Percentiles rank a stretch among this genome's conserved stretches.
Evolutionary conservation across 2,888 invertebrate species (phyloP).

Genomic region (Patella depressa): DNA sequence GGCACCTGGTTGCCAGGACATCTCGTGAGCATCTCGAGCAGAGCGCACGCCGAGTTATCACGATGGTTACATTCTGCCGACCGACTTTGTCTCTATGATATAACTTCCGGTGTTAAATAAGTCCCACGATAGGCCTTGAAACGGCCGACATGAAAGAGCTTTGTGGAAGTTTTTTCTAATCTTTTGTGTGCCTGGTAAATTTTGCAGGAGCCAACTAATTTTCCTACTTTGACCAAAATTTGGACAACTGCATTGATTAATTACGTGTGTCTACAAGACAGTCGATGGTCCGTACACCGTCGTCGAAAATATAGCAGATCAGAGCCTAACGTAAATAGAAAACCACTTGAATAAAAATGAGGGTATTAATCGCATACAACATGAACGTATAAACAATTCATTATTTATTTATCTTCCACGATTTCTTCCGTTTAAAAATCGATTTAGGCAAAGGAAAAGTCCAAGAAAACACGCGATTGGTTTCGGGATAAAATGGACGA

Average conservation of each 20-base stretch:
- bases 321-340: too few species aligned
- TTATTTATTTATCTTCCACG: too few species aligned
- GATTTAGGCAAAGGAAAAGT: too few species aligned
- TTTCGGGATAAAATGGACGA: too few species aligned
- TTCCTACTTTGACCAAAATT: not conserved
- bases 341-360: too few species aligned
- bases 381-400: too few species aligned
- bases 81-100: not conserved
- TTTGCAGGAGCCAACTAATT: not conserved
- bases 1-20: not conserved
- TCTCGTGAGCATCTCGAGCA: constrained; percentile 10
- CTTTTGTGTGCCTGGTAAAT: not conserved
- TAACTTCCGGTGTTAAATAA: constrained; percentile 10
- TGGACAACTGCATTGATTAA: constrained; percentile 6
- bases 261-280: not conserved
- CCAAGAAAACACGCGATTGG: too few species aligned
- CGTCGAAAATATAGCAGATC: too few species aligned
- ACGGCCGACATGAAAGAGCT: not conserved
- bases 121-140: not conserved
- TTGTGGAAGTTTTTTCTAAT: not conserved
- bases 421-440: too few species aligned
- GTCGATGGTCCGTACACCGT: too few species aligned
- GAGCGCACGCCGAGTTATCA: not conserved
- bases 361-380: too few species aligned
- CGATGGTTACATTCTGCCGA: not conserved